Base-by-base conservation (phyloP, 2,888 invertebrate genomes). In the Eristalis pertinax region DNA sequence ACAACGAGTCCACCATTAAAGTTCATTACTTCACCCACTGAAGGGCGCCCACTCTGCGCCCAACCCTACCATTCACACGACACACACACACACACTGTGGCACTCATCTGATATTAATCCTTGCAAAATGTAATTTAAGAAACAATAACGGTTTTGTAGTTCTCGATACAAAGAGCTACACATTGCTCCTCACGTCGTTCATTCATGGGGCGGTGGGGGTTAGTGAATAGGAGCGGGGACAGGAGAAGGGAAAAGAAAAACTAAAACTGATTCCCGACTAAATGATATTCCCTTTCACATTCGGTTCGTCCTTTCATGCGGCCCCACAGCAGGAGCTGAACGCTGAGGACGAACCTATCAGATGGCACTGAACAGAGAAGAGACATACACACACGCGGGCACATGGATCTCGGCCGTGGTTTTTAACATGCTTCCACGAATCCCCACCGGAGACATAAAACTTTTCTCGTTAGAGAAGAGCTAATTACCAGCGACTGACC, bases 51-150 rank as follows among this genome's bases (percentile, higher is more conserved):
- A 4, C 15, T n/a, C 56, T 2, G 38, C 26, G 67, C 62, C 72
- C 73, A 19, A 19, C 8, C 19, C 1, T 19, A 2, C 50, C 84
- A 22, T 41, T 41, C 50, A n/a, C 43, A 13, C 38, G 38, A 11
- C 38, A 68, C 58, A 83, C 77, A 11, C 60, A 26, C 60, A 13
- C 60, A 24, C 60, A 26, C 26, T 5, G 15, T 11, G 11, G 10
- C 26, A 24, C 72, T 63, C 67, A 72, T 72, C 50, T 56, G 62
- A 58, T 79, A 87, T 87, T 87, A 87, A 87, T 87, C 84, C 87
- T 80, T 72, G 73, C 84, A 87, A 87, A 84, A 87, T 84, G 84
- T 87, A 87, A 87, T 87, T 87, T 87, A 84, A 87, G 87, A 76
- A 87, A 87, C 84, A 87, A 87, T 87, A 50, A 50, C 70, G 70